These are phyloP conservation scores for Hemicrepidius hirtus DNA, from an alignment of 2,888 invertebrate species.

Conservation along the genomic window DNA sequence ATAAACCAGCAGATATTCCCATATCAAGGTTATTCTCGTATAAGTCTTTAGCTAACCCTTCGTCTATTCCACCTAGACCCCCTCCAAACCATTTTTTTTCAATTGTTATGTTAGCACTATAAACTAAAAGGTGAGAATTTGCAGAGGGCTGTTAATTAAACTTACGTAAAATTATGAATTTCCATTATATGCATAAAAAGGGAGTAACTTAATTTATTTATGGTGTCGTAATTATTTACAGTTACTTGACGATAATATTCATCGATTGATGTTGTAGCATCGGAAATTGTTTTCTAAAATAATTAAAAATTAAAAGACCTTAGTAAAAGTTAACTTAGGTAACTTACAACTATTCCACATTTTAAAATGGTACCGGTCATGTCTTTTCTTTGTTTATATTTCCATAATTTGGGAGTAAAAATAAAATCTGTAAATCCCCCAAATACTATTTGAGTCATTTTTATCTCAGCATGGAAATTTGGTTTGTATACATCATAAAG, in stretches of 20 bases:
- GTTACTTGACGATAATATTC: slow-evolving; percentile 13
- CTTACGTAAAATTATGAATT: slow-evolving; percentile 64
- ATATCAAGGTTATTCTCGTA: slow-evolving; percentile 61
- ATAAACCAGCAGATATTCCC: slow-evolving; percentile 50
- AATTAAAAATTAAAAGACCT: not conserved
- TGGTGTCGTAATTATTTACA: slow-evolving; percentile 23
- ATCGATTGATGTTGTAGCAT: slow-evolving; percentile 45
- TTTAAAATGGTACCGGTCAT: slow-evolving; percentile 59
- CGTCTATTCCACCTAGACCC: slow-evolving; percentile 60
- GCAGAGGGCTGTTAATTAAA: not conserved
- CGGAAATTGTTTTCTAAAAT: slow-evolving; percentile 48
- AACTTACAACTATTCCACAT: slow-evolving; percentile 59
- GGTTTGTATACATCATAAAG: slow-evolving; percentile 60
- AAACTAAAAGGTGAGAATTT: slow-evolving; percentile 9
- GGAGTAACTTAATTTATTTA: slow-evolving; percentile 36
- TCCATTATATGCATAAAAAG: slow-evolving; percentile 49
- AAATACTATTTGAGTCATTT: not conserved
- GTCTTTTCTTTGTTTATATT: slow-evolving; percentile 60
- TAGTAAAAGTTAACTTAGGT: not conserved
- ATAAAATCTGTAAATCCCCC: slow-evolving; percentile 2
- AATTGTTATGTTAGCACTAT: slow-evolving; percentile 19
- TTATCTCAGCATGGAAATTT: slow-evolving; percentile 47
- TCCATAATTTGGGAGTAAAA: slow-evolving; percentile 17
- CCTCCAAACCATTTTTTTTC: slow-evolving; percentile 62
- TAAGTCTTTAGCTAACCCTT: slow-evolving; percentile 61